Base-by-base conservation (phyloP, 2,113 vertebrate species). In the Elgaria multicarinata region DNA sequence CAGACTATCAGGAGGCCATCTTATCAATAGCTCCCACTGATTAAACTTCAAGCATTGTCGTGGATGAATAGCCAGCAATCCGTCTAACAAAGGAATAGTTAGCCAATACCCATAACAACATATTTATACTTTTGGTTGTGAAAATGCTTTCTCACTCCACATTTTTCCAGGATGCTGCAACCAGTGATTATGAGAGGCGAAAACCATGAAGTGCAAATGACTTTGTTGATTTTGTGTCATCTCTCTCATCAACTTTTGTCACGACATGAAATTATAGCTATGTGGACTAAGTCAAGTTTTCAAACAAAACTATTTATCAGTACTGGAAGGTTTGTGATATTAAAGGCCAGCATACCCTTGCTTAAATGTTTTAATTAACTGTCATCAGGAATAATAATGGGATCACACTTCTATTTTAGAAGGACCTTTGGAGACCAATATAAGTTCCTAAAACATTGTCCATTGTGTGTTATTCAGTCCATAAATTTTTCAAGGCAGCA, bases 301-400 rank as follows among this genome's bases (percentile, higher is more conserved):
- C 74, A 31, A 83, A 7, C 4, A 79, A 93, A 90, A 86, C 28
- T 0, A 1, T 83, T 58, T 90, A 76, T 87, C 42, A 76, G 4
- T 0, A 87, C 13, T 83, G 31, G 14, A 79, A 78, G 20, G 18
- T 6, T 78, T 88, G 9, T 82, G 1, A 18, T 76, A 88, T 39
- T 91, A 88, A 91, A 87, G 78, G 81, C 83, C 53, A 87, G 58
- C 20, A 87, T 3, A 58, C 0, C 78, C 4, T 7, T 36, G 1
- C 88, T 69, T 84, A 24, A 84, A 82, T 74, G 16, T 58, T 87
- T 31, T 74, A 87, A 90, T 90, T 89, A 90, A 92, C 82, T 76
- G 24, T 86, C 82, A 86, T n/a, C 53, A 69, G 44, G 82, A 93
- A 86, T 55, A 72, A 83, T n/a, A 90, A 86, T 13, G 0, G 14